Base-by-base conservation (phyloP, 1,140 invertebrate species). In the Ladona fulva region DNA sequence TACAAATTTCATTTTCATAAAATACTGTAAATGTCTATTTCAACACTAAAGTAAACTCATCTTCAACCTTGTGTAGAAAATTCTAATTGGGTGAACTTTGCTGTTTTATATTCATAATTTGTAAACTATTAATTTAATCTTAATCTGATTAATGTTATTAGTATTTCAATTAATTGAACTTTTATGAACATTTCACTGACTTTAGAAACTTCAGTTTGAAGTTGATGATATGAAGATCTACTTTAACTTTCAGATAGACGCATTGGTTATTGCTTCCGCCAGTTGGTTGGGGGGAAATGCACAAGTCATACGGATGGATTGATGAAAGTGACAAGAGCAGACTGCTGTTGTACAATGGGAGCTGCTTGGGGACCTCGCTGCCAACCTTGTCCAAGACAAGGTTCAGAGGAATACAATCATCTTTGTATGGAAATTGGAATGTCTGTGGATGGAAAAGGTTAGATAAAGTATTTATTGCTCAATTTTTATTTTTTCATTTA, bases 341-440 rank as follows among this genome's bases (percentile, higher is more conserved):
- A 93, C 81, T 97, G 95, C 82, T 97, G 95, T 83, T 95, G 94
- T 82, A 93, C 93, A 0, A 91, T 94, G 87, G 94, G 94, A 25
- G 90, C 91, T n/a, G 94, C 94, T 0, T 96, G 95, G 94, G 94
- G 95, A 0, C 88, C 91, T 0, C 86, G 89, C 42, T 97, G 95
- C 85, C 93, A 96, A 84, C 84, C 89, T 22, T 97, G 95, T 83
- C 94, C 94, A 0, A 82, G 86, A 0, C 89, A 87, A 77, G 91
- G 90, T 76, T 91, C 92, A 8, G 87, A 89, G 16, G 90, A 91
- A 77, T 94, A 94, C 78, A 88, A 90, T 79, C 88, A 91, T 78
- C 87, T 96, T 3, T 96, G 95, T 83, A 87, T 93, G 25, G 91
- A 92, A 81, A 88, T 89, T 81, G 93, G 93, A 44, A 91, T 90